Percentiles rank a stretch among this genome's conserved stretches.
Evolutionary conservation across 2,797 vertebrate genomes (phyloP).

Genomic region (Malacoraja senta): DNA sequence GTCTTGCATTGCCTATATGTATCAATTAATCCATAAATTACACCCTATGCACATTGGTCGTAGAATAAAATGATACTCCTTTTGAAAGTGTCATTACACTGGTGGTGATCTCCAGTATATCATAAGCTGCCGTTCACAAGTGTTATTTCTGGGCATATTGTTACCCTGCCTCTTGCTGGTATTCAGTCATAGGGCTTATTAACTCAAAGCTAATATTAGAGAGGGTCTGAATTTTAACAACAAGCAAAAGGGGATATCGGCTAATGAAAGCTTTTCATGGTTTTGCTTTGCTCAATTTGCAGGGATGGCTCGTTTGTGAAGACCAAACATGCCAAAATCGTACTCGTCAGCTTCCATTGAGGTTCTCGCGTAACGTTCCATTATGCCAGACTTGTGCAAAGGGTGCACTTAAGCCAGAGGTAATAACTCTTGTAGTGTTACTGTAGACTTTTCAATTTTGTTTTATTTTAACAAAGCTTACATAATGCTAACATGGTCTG

Average conservation of each 20-base stretch:
- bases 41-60: not conserved
- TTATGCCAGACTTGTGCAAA: slow-evolving; percentile 79
- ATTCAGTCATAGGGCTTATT: not conserved
- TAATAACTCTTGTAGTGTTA: slow-evolving; percentile 49
- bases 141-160: not conserved
- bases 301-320: slow-evolving; percentile 92
- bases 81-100: not conserved
- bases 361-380: slow-evolving; percentile 81
- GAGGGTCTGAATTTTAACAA: not conserved
- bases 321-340: slow-evolving; percentile 81
- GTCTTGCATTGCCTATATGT: not conserved
- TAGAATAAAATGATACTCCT: not conserved
- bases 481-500: not conserved
- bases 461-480: not conserved
- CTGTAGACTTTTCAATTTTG: not conserved
- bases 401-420: slow-evolving; percentile 78
- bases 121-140: not conserved
- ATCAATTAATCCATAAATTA: not conserved
- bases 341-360: slow-evolving; percentile 74
- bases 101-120: not conserved
- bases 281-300: slow-evolving; percentile 32
- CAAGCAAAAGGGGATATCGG: no score
- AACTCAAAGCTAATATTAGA: not conserved
- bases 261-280: not conserved
- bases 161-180: not conserved